Conservation (phyloP, 2,888 invertebrate species). For the Magallana nippona region DNA sequence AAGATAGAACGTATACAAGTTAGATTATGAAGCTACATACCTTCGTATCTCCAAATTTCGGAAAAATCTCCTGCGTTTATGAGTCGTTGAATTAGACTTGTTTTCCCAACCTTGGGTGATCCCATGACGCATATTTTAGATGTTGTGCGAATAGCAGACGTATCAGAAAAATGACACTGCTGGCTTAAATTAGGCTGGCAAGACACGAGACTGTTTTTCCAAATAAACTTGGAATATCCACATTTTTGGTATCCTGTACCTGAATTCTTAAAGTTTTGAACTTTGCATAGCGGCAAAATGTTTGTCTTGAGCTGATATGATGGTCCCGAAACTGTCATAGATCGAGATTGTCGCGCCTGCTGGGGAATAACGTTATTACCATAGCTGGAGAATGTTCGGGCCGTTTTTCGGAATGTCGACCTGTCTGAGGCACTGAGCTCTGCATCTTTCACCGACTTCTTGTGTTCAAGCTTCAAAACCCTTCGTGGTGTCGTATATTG, state of each 20-base stretch:
- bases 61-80: not conserved
- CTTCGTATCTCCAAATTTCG: not conserved
- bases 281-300: not conserved
- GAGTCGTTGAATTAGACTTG: not conserved
- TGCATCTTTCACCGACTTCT: not conserved
- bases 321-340: not conserved
- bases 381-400: not conserved
- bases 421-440: not conserved
- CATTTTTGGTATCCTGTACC: not conserved
- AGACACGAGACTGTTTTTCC: not conserved
- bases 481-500: not conserved
- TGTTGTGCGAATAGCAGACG: not conserved
- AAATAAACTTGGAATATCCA: not conserved
- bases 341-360: not conserved
- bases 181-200: not conserved
- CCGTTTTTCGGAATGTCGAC: not conserved
- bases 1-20: no score
- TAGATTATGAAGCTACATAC: not conserved
- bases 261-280: not conserved
- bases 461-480: conserved; percentile 2
- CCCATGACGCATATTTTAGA: not conserved
- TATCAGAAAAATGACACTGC: not conserved
- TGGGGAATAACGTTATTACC: not conserved
- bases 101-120: not conserved
- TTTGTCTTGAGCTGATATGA: not conserved